Evolutionary conservation across 2,888 invertebrate species (phyloP).

Genomic region (Erebia ligea): DNA sequence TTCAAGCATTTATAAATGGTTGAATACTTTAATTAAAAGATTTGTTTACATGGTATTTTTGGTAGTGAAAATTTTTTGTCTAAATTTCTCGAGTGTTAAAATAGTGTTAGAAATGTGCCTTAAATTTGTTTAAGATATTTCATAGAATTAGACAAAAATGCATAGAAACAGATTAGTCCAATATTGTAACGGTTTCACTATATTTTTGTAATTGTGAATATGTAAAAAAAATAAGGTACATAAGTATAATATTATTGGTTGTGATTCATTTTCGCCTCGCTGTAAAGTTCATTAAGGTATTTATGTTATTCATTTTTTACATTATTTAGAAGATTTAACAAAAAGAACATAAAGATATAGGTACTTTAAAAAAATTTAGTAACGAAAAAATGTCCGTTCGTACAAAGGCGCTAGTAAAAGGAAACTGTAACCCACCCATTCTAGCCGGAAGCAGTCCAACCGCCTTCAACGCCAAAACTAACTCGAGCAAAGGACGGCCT

Average conservation of each 20-base stretch:
- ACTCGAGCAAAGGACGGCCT: constrained; percentile 44
- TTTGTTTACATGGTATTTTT: too few species aligned
- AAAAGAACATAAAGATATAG: background rate
- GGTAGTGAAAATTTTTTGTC: too few species aligned
- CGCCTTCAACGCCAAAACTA: constrained; percentile 45
- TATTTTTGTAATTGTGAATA: too few species aligned
- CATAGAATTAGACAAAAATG: constrained; percentile 17
- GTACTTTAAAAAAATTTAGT: too few species aligned
- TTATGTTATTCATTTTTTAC: constrained; percentile 28
- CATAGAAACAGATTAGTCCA: constrained; percentile 43
- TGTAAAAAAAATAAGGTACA: too few species aligned
- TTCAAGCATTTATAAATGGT: too few species aligned
- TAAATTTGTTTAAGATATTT: too few species aligned
- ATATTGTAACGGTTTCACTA: background rate
- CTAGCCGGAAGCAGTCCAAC: constrained; percentile 38
- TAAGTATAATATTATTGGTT: too few species aligned
- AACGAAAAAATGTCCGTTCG: background rate
- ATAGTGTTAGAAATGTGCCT: too few species aligned
- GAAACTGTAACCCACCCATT: constrained; percentile 19
- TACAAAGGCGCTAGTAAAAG: background rate
- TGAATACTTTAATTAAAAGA: too few species aligned
- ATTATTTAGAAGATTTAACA: constrained; percentile 11
- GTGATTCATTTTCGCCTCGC: constrained; percentile 59
- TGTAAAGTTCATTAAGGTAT: constrained; percentile 1
- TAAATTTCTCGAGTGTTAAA: too few species aligned